Evolutionary conservation across 1,140 invertebrate species (phyloP).

Genomic region (Panagrolaimus sp.): DNA sequence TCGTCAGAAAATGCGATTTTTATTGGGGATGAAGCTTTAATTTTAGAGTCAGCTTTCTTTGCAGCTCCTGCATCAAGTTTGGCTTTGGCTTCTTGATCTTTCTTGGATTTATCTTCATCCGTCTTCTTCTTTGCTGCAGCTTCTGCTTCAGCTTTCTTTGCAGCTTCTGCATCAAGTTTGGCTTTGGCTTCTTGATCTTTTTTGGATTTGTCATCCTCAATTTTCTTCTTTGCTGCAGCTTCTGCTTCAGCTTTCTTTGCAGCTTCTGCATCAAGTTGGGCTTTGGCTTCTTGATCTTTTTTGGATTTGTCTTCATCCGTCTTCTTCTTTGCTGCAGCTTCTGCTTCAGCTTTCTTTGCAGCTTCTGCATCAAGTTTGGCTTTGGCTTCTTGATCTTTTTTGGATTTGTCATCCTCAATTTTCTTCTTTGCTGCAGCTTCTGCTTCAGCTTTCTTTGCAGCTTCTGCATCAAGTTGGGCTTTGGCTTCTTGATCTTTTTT

Average conservation of each 20-base stretch:
- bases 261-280: not conserved
- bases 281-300: not conserved
- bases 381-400: not conserved
- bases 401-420: too few relatives aligned
- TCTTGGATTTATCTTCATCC: not conserved
- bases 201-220: not conserved
- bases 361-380: constrained; percentile 14
- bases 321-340: constrained; percentile 10
- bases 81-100: not conserved
- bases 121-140: not conserved
- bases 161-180: constrained; percentile 11
- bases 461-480: not conserved
- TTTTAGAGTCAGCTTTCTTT: constrained; percentile 6
- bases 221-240: constrained; percentile 8
- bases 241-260: not conserved
- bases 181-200: not conserved
- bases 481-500: not conserved
- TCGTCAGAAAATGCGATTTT: too few relatives aligned
- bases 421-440: too few relatives aligned
- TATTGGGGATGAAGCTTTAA: not conserved
- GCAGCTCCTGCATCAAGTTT: constrained; percentile 3
- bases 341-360: constrained; percentile 6
- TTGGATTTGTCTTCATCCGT: not conserved
- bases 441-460: not conserved
- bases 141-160: constrained; percentile 6